Base-by-base conservation (phyloP, 2,113 vertebrate species). In the Ciconia stormi region DNA sequence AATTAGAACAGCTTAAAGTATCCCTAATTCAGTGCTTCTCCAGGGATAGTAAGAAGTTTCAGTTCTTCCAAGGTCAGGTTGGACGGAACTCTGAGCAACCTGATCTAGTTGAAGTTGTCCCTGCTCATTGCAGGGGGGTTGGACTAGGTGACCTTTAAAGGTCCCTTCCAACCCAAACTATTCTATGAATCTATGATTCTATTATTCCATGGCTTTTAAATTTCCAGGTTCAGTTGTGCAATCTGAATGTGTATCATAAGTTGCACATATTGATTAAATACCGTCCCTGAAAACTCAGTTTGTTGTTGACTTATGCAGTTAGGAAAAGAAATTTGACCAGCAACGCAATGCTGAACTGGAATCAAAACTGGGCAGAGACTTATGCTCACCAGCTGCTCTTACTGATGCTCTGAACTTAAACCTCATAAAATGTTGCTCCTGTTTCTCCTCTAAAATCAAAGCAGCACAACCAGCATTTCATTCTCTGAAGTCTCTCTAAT, bases 211-310 rank as follows among this genome's bases (percentile, higher is more conserved):
- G 7, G 29, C 83, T 97, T 93, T 58, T 49, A 26, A 40, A 91
- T 61, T 63, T 78, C 89, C 81, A 93, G 32, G 26, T 55, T 59
- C 44, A 53, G 59, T 69, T 56, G 65, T 42, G 14, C 46, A 56
- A 17, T 47, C 27, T 44, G 53, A 83, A 83, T 42, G 49, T 11
- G 74, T 42, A 25, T 29, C n/a, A 13, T 12, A 69, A 77, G 32
- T 19, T 78, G 74, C 76, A 95, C 36, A 1, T 92, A 76, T 58
- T 91, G 84, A 80, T 96, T 82, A 95, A 96, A 95, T 25, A 40
- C 14, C 11, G 7, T 26, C 79, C 89, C 76, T 66, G 53, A 49
- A 87, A 66, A 59, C 49, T 94, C 40, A 74, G 53, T n/a, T 85
- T 65, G 44, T 34, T 87, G 59, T 78, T 85, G 85, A 65, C 55